These are phyloP conservation scores for Neofelis nebulosa DNA, from an alignment of 2,113 vertebrate species.

Conservation along the genomic window DNA sequence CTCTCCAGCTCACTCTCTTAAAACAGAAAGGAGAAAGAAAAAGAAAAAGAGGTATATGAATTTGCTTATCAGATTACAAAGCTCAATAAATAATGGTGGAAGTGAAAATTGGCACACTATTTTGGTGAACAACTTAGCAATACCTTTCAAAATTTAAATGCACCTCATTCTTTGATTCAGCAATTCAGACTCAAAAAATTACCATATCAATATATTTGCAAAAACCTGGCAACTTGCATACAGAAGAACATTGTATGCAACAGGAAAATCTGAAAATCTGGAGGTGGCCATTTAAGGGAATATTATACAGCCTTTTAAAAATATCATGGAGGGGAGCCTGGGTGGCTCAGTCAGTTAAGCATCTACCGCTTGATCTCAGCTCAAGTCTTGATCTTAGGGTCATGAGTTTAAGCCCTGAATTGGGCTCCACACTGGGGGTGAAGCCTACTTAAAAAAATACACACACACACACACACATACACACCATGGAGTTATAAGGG, in stretches of 20 bases:
- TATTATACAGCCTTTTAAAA: background rate
- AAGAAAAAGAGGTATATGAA: background rate
- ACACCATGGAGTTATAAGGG: background rate
- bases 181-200: background rate
- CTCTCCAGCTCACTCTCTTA: no score
- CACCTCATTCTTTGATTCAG: background rate
- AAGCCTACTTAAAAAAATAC: no score
- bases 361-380: no score
- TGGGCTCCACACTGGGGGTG: no score
- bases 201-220: background rate
- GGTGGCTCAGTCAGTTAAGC: no score
- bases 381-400: no score
- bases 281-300: background rate
- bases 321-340: background rate
- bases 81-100: background rate
- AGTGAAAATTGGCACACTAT: background rate
- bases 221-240: background rate
- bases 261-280: background rate
- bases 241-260: background rate
- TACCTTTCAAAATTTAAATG: constrained; percentile 9
- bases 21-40: no score
- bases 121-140: background rate
- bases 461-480: no score
- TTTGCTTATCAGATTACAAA: background rate
- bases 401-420: no score